Evolutionary conservation across 2,797 vertebrate genomes (phyloP).

Genomic region (Apogon talboti): DNA sequence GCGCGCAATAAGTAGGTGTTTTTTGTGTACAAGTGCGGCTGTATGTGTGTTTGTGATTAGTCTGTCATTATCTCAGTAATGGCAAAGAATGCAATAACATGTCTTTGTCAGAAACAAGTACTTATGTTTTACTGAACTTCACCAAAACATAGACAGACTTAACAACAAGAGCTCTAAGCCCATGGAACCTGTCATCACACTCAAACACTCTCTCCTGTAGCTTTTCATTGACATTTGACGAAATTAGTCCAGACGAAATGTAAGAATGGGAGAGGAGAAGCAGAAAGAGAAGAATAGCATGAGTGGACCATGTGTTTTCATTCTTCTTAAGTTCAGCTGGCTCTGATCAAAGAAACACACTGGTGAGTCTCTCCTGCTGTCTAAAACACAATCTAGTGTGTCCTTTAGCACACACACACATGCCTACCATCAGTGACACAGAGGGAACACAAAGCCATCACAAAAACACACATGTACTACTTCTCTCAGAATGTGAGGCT

Average conservation of each 20-base stretch:
- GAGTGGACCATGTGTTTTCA: constrained; percentile 58
- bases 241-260: not conserved
- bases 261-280: not conserved
- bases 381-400: not conserved
- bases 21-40: constrained; percentile 22
- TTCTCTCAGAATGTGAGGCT: constrained; percentile 34
- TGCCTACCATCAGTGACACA: constrained; percentile 19
- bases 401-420: constrained; percentile 24
- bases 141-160: constrained; percentile 25
- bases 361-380: constrained; percentile 42
- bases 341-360: constrained; percentile 62
- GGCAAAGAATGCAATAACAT: constrained; percentile 62
- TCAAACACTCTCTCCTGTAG: constrained; percentile 31
- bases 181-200: constrained; percentile 34
- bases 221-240: not conserved
- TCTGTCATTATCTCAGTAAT: constrained; percentile 55
- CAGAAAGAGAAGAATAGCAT: constrained; percentile 34
- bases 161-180: constrained; percentile 20
- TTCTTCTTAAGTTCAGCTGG: constrained; percentile 65
- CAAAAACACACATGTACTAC: constrained; percentile 26
- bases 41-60: constrained; percentile 66
- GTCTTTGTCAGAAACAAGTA: constrained; percentile 45
- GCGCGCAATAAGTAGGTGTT: constrained; percentile 6
- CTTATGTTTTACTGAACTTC: constrained; percentile 29
- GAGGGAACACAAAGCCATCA: not conserved